phyloP scores from a whole-genome alignment of 1,140 invertebrate species.

The Lepidotrigona ventralis region DNA sequence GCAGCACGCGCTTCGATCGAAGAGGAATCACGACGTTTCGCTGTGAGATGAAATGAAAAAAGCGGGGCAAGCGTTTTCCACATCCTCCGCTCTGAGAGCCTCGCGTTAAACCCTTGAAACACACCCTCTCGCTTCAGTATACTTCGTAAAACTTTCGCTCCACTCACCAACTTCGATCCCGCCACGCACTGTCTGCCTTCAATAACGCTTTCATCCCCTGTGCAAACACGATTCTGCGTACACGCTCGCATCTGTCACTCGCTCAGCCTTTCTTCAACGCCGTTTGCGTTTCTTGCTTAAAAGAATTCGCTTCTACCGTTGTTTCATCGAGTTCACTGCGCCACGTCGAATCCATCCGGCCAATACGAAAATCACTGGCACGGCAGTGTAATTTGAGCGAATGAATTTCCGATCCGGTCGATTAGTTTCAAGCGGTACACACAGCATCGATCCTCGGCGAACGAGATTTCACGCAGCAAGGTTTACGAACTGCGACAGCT shows the following conservation, averaged over 20 bases:
- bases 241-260: neutral
- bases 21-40: neutral
- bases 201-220: neutral
- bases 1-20: neutral
- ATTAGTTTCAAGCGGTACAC: no score
- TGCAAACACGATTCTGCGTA: neutral
- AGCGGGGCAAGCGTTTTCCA: neutral
- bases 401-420: neutral
- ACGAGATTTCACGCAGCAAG: slow-evolving; percentile 5
- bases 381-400: neutral
- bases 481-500: slow-evolving; percentile 17
- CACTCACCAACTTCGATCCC: neutral
- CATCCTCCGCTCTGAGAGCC: neutral
- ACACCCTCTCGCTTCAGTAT: neutral
- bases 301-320: neutral
- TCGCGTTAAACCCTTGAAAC: neutral
- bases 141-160: neutral
- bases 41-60: no score
- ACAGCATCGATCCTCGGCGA: slow-evolving; percentile 1
- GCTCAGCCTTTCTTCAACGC: neutral
- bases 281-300: neutral
- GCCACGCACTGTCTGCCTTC: neutral
- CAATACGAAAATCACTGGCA: neutral
- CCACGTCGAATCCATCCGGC: neutral
- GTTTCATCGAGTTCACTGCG: no score